A percentile compares a stretch with the other conserved stretches of the same genome.
Conservation (phyloP, 2,113 vertebrate genomes). For the Leptosomus discolor region DNA sequence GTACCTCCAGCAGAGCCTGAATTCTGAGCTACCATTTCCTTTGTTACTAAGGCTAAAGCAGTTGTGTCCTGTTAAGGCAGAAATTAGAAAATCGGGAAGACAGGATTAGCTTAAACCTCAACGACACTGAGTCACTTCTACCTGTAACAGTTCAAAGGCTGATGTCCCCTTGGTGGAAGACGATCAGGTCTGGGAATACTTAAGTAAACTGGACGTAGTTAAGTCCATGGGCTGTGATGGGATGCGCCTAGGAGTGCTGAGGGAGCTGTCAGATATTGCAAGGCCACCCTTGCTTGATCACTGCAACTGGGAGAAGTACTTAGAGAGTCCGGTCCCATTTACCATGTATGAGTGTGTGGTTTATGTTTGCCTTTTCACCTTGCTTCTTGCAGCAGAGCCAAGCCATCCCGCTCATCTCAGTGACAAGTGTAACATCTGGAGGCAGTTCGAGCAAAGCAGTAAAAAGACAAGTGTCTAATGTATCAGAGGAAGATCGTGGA, state of each 20-base stretch:
- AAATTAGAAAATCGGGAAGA: neutral
- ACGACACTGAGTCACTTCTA: neutral
- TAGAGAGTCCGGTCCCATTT: neutral
- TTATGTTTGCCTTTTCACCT: neutral
- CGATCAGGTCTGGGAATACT: neutral
- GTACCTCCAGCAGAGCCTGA: neutral
- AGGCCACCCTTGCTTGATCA: neutral
- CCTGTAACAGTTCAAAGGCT: neutral
- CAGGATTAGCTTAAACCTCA: neutral
- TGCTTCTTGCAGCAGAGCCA: constrained; percentile 81
- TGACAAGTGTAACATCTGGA: constrained; percentile 77
- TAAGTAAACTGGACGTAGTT: fast-evolving
- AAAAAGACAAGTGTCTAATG: constrained; percentile 67
- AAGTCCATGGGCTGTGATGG: neutral
- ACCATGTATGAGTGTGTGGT: fast-evolving
- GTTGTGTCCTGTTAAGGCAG: neutral
- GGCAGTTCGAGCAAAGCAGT: constrained; percentile 50
- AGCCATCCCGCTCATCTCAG: constrained; percentile 81
- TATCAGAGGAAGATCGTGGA: constrained; percentile 67
- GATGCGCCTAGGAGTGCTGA: neutral
- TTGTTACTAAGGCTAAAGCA: neutral
- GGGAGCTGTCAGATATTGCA: neutral
- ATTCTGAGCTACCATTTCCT: neutral
- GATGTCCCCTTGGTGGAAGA: neutral
- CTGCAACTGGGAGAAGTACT: fast-evolving